Conservation (phyloP, 2,797 vertebrate genomes). For the Anguilla marmorata region DNA sequence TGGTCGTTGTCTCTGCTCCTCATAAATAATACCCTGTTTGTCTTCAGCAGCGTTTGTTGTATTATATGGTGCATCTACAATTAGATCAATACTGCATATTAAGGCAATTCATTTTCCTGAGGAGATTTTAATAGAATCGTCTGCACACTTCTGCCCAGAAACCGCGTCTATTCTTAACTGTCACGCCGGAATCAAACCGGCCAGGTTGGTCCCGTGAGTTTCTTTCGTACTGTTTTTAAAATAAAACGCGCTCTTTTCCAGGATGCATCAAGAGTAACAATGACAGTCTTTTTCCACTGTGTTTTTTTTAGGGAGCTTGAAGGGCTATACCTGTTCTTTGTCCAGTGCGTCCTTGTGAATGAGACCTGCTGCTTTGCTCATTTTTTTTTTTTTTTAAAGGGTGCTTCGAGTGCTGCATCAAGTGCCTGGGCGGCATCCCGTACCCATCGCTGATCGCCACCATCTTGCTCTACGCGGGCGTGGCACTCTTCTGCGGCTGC, state of each 20-base stretch:
- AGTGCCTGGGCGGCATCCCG: constrained; percentile 95
- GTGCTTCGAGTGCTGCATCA: constrained; percentile 96
- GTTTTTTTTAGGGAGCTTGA: background rate
- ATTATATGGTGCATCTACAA: background rate
- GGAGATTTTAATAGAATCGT: background rate
- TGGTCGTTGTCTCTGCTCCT: background rate
- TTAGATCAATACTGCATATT: constrained; percentile 1
- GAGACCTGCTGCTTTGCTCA: constrained; percentile 13
- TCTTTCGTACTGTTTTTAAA: background rate
- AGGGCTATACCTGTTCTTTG: background rate
- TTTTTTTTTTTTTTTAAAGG: constrained; percentile 66
- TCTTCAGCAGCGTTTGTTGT: background rate
- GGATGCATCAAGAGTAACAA: background rate
- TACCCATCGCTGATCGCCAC: constrained; percentile 95
- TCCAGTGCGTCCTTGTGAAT: background rate
- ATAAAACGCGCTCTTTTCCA: background rate
- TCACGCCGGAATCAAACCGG: background rate
- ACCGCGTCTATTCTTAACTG: background rate
- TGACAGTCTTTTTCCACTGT: background rate
- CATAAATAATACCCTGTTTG: background rate
- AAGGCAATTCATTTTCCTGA: background rate
- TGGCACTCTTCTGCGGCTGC: constrained; percentile 96
- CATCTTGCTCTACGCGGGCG: constrained; percentile 93
- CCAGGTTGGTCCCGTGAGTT: background rate
- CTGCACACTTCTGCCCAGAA: background rate